Evolutionary conservation across 2,888 invertebrate species (phyloP), one percentile per base, ranked within the genome.

Genomic region (Trissoscelio sp.): DNA sequence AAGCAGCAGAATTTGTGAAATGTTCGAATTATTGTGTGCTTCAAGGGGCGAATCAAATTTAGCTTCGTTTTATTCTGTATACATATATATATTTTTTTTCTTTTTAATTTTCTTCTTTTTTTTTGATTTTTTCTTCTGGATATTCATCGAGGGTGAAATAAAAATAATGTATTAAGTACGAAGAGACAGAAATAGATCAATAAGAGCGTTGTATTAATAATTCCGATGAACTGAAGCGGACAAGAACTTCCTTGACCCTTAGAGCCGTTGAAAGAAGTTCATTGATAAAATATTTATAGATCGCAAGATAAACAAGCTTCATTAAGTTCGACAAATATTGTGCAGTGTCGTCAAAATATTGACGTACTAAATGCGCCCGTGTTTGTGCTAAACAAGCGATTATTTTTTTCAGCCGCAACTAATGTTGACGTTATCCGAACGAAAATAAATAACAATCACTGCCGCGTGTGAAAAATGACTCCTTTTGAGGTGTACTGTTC

Each of bases 261-360:
- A n/a, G n/a, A 18, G 22, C 20, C 60, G 48, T 60, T 69, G 78
- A 57, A 74, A 62, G 55, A 60, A 70, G 53, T 66, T 66, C 66
- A 70, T 79, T 70, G 58, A 69, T 79, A 70, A 79, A 82, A 75
- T 72, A 79, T 79, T 82, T 66, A 79, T 82, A 72, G 62, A 73
- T 79, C 18, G 74, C 58, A 75, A 82, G 75, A 72, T 69, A 74
- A 79, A 82, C 74, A 60, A 37, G 75, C 74, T 37, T 79, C 78
- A 57, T 74, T 74, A 70, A 69, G 58, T 28, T 22, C 18, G 53
- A 46, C 51, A 74, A 82, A 78, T 79, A 79, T 66, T 53, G 53
- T 37, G 57, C 53, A 14, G 64, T 58, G 62, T 69, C 67, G 73
- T 73, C 55, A 81, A 78, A 81, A 81, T 81, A 78, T 81, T 81